A percentile compares a stretch with the other conserved stretches of the same genome.
Evolutionary conservation across 2,113 vertebrate species (phyloP).

Genomic region (Xyrauchen texanus): DNA sequence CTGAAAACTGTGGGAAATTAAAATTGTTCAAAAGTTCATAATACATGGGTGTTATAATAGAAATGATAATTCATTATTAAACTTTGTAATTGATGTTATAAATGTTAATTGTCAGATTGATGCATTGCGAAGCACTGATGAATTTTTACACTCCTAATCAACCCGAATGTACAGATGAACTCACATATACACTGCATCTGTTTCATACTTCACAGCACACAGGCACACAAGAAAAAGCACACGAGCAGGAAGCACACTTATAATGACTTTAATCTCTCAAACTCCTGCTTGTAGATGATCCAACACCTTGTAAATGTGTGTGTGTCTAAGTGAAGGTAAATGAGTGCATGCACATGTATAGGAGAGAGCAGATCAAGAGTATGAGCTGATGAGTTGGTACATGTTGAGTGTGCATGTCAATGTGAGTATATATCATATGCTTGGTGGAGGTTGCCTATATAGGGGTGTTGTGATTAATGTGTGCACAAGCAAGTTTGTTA

Average conservation of each 20-base stretch:
- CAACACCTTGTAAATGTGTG: no score
- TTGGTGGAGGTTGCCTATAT: neutral
- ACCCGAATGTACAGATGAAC: neutral
- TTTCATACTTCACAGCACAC: neutral
- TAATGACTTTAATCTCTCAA: no score
- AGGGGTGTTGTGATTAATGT: constrained; percentile 64
- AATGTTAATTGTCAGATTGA: no score
- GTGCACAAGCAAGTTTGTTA: constrained; percentile 61
- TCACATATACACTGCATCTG: no score
- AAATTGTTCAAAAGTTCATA: no score
- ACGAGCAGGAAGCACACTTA: no score
- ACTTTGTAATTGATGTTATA: neutral
- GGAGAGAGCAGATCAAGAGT: neutral
- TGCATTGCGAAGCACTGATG: neutral
- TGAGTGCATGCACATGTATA: neutral
- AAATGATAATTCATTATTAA: neutral
- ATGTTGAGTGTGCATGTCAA: neutral
- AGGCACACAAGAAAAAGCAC: neutral
- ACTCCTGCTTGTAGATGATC: no score
- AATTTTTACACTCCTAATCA: neutral
- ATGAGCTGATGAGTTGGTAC: neutral
- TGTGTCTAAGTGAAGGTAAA: neutral
- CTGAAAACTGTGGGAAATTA: no score
- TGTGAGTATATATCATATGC: neutral
- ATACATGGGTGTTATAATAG: no score